Percentiles rank a stretch among this genome's conserved stretches.
These are phyloP conservation scores for Cydia amplana DNA, from an alignment of 1,140 invertebrate species.

Conservation along the genomic window DNA sequence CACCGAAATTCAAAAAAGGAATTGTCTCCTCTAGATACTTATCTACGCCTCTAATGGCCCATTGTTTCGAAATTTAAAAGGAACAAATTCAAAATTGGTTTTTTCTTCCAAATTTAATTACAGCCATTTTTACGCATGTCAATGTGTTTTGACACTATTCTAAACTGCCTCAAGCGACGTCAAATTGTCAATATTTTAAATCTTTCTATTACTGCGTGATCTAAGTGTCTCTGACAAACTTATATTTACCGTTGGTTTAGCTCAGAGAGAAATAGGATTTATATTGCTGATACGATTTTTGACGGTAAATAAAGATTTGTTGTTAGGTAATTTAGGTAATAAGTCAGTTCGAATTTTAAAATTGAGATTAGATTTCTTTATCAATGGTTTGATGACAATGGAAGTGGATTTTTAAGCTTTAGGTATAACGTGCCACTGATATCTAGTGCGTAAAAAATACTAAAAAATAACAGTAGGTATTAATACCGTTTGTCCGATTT, in stretches of 20 bases:
- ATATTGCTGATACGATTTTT: background rate
- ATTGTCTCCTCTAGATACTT: conserved; percentile 64
- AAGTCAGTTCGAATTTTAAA: conserved; percentile 14
- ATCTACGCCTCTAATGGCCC: conserved; percentile 67
- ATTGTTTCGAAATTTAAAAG: conserved; percentile 60
- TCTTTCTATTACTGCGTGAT: background rate
- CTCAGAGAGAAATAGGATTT: background rate
- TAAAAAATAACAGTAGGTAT: background rate
- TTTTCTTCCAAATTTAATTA: conserved; percentile 63
- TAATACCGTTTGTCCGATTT: background rate
- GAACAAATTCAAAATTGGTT: conserved; percentile 51
- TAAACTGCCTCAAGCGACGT: background rate
- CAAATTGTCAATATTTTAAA: background rate
- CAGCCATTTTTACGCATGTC: conserved; percentile 70
- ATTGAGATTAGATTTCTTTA: conserved; percentile 23
- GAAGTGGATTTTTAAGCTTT: background rate
- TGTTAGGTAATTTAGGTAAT: conserved; percentile 4
- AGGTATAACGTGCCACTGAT: background rate
- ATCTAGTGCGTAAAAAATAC: background rate
- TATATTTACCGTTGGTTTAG: background rate
- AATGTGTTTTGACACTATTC: conserved; percentile 30
- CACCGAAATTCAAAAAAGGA: conserved; percentile 60
- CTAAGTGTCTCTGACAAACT: conserved; percentile 3
- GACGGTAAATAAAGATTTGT: background rate
- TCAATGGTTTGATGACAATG: conserved; percentile 5